Conservation (phyloP, 2,113 vertebrate genomes). For the Pitta sordida region DNA sequence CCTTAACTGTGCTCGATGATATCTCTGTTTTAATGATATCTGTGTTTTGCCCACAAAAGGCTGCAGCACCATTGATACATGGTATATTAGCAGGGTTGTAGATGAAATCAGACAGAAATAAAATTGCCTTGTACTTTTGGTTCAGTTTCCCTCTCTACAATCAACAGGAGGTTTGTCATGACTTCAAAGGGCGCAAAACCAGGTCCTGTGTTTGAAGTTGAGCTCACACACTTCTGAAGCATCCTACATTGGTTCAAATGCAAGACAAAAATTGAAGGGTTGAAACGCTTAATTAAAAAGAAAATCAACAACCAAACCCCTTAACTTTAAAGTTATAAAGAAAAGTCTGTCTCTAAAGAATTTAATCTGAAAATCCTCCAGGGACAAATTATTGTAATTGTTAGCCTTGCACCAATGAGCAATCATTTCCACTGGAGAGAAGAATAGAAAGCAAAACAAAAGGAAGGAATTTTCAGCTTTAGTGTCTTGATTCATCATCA, state of each 20-base stretch:
- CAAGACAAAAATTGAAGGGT: background rate
- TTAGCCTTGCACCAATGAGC: background rate
- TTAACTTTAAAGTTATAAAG: background rate
- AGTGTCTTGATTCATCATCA: background rate
- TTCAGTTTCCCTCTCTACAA: background rate
- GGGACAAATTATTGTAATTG: background rate
- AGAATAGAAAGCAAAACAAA: constrained; percentile 1
- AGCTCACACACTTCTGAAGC: background rate
- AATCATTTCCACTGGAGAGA: background rate
- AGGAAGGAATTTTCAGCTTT: background rate
- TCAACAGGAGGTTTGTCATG: background rate
- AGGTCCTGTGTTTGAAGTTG: constrained; percentile 16
- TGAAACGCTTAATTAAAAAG: constrained; percentile 43
- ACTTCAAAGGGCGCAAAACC: constrained; percentile 21
- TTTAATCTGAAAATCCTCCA: background rate
- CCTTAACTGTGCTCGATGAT: background rate
- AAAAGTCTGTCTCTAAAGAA: background rate
- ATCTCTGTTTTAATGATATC: background rate
- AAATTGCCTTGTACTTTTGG: background rate
- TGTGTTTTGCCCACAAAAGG: background rate
- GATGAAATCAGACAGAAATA: background rate
- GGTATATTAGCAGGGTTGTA: background rate
- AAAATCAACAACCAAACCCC: background rate
- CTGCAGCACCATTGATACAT: background rate
- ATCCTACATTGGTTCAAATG: background rate